phyloP scores from a whole-genome alignment of 2,113 vertebrate species.

The Oxyura jamaicensis region DNA sequence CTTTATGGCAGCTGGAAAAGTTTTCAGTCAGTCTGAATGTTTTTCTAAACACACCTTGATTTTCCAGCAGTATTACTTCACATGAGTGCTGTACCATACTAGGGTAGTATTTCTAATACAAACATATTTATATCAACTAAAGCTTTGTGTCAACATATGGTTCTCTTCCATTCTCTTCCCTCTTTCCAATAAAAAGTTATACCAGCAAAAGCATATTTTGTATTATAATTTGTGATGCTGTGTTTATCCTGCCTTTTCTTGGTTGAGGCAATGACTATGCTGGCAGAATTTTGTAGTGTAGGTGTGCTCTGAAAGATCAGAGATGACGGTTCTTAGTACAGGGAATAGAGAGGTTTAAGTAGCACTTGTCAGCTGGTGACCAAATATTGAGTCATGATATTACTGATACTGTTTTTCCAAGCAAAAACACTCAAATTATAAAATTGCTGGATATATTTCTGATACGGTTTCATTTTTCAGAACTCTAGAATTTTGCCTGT shows the following conservation, averaged over 20 bases:
- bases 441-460: not conserved
- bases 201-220: not conserved
- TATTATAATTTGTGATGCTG: not conserved
- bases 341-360: not conserved
- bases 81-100: not conserved
- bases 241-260: not conserved
- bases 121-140: not conserved
- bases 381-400: not conserved
- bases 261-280: not conserved
- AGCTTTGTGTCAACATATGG: not conserved
- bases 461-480: not conserved
- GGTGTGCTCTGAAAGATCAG: not conserved
- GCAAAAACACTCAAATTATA: not conserved
- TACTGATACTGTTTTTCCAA: not conserved
- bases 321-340: not conserved
- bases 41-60: accelerated
- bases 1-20: not conserved
- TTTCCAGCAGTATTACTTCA: not conserved
- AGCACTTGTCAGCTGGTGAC: not conserved
- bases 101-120: not conserved
- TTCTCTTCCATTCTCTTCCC: not conserved
- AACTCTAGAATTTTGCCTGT: not conserved
- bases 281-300: not conserved
- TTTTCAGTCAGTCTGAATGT: not conserved
- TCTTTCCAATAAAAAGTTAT: not conserved